A percentile compares a stretch with the other conserved stretches of the same genome.
These are phyloP conservation scores for Pangasius krempfi DNA, from an alignment of 2,797 vertebrate genomes.

Conservation along the genomic window DNA sequence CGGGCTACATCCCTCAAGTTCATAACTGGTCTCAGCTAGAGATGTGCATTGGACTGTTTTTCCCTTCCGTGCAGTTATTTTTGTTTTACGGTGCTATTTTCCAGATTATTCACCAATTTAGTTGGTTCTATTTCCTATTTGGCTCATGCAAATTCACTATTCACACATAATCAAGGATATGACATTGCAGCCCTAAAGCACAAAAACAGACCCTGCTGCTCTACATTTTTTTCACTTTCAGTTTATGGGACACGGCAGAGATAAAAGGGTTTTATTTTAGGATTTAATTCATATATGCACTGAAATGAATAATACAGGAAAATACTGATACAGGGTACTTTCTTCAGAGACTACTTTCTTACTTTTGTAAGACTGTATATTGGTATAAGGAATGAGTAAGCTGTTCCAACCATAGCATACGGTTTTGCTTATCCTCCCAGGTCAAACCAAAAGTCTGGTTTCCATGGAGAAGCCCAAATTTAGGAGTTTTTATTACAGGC, in stretches of 20 bases:
- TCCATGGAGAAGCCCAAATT: slow-evolving; percentile 53
- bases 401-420: slow-evolving; percentile 29
- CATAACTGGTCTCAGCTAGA: not conserved
- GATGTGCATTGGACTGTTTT: not conserved
- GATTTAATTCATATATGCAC: not conserved
- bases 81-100: not conserved
- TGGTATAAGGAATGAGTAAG: slow-evolving; percentile 27
- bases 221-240: not conserved
- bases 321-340: not conserved
- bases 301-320: not conserved
- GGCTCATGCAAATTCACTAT: not conserved
- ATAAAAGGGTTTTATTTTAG: not conserved
- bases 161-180: not conserved
- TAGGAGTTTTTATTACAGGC: slow-evolving; percentile 47
- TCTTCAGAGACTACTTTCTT: not conserved
- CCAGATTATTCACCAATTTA: not conserved
- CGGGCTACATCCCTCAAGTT: not conserved
- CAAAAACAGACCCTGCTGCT: not conserved
- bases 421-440: slow-evolving; percentile 33
- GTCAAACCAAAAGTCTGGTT: slow-evolving; percentile 45
- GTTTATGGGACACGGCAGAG: not conserved
- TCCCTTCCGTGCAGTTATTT: not conserved
- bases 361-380: not conserved
- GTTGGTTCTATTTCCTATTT: not conserved
- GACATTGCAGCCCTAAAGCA: not conserved